Evolutionary conservation across 2,888 invertebrate genomes (phyloP).

Genomic region (Rhopalosiphum nymphaeae): DNA sequence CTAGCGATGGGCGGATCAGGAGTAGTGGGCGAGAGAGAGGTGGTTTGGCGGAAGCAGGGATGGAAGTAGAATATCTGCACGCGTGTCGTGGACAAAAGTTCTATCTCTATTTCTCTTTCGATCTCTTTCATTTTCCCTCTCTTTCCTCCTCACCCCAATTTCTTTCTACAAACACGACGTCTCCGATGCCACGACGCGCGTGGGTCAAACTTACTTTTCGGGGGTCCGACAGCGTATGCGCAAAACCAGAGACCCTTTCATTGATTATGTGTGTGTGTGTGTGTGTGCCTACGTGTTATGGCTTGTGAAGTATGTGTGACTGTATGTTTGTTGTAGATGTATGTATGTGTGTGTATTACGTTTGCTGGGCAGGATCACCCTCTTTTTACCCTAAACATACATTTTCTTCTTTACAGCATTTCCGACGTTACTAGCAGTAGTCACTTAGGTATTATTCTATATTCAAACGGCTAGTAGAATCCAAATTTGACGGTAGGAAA

Average conservation of each 20-base stretch:
- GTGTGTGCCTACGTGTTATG: too few species aligned
- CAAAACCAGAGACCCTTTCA: slow-evolving; percentile 38
- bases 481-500: neutral
- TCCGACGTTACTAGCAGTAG: neutral
- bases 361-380: neutral
- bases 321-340: neutral
- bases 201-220: slow-evolving; percentile 24
- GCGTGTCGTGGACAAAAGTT: slow-evolving; percentile 62
- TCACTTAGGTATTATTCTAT: neutral
- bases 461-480: neutral
- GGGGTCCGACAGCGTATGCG: slow-evolving; percentile 52
- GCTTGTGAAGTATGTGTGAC: too few species aligned
- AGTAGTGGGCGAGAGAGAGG: neutral
- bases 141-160: neutral
- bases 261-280: slow-evolving; percentile 25
- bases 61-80: slow-evolving; percentile 48
- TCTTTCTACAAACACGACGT: neutral
- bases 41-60: neutral
- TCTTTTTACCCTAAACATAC: neutral
- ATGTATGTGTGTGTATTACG: neutral
- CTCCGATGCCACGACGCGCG: neutral
- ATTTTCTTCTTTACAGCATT: neutral
- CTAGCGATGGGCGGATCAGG: neutral
- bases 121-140: neutral
- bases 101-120: neutral